A percentile compares a stretch with the other conserved stretches of the same genome.
Conservation (phyloP, 2,888 invertebrate genomes). For the Ornithoptera priamus region DNA sequence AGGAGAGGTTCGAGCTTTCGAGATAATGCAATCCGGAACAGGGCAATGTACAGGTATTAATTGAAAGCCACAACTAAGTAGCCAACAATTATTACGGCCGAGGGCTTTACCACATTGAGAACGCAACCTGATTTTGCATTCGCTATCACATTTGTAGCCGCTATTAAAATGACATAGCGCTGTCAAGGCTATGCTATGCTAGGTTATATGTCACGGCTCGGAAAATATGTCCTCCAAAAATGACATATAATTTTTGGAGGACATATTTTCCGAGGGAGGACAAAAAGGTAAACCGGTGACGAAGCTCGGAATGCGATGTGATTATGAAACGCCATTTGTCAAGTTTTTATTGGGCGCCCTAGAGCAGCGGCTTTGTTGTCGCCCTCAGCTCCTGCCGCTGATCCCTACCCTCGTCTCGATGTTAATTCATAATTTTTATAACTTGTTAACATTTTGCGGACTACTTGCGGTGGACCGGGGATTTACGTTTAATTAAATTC, state of each 20-base stretch:
- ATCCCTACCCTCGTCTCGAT: conserved; percentile 63
- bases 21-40: conserved; percentile 25
- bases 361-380: conserved; percentile 66
- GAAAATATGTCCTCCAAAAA: conserved; percentile 58
- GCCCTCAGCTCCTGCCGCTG: conserved; percentile 41
- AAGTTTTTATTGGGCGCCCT: conserved; percentile 79
- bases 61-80: conserved; percentile 33
- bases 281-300: conserved; percentile 64
- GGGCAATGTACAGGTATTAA: conserved; percentile 29
- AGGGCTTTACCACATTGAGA: neutral
- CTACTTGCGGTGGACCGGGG: conserved; percentile 39
- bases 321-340: conserved; percentile 80
- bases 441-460: conserved; percentile 69
- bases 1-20: conserved; percentile 8
- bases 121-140: conserved; percentile 1
- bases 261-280: conserved; percentile 63
- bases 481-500: conserved; percentile 57
- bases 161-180: conserved; percentile 6
- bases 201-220: conserved; percentile 32
- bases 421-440: conserved; percentile 78
- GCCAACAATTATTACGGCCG: conserved; percentile 27
- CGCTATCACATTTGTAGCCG: conserved; percentile 3
- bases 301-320: conserved; percentile 72
- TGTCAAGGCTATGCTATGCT: conserved; percentile 36
- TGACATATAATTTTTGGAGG: conserved; percentile 47